These are phyloP conservation scores for Prostheceraeus crozeri DNA, from an alignment of 2,888 invertebrate species.

Conservation along the genomic window DNA sequence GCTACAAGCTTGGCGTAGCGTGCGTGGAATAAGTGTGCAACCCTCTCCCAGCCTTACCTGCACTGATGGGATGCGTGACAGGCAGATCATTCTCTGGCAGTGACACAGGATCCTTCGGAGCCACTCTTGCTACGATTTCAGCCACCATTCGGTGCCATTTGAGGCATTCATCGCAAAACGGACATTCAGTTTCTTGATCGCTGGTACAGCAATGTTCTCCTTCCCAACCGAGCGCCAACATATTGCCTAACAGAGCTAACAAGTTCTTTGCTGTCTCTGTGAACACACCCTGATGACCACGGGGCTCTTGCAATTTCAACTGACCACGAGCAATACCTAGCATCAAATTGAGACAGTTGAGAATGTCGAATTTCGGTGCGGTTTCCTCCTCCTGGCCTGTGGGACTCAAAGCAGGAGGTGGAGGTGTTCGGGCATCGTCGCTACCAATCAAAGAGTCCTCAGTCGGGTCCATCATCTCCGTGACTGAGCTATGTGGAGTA, in stretches of 20 bases:
- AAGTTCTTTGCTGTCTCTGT: conserved; percentile 65
- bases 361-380: no score
- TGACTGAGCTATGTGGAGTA: conserved; percentile 6
- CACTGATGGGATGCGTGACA: conserved; percentile 41
- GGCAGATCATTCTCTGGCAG: conserved; percentile 53
- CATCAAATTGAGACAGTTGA: no score
- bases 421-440: no score
- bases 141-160: conserved; percentile 29
- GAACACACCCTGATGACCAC: conserved; percentile 36
- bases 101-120: conserved; percentile 49
- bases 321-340: no score
- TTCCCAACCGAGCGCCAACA: conserved; percentile 69
- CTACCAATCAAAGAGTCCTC: no score
- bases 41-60: no score
- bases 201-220: conserved; percentile 62
- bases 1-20: no score
- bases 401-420: no score
- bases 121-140: conserved; percentile 48
- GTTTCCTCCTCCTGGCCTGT: no score
- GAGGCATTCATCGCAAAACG: conserved; percentile 75
- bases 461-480: no score
- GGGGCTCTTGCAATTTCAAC: conserved; percentile 34
- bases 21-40: no score
- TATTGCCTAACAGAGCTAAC: conserved; percentile 68
- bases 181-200: conserved; percentile 66